Conservation (phyloP, 2,888 invertebrate species). For the Cheilosia vernalis region DNA sequence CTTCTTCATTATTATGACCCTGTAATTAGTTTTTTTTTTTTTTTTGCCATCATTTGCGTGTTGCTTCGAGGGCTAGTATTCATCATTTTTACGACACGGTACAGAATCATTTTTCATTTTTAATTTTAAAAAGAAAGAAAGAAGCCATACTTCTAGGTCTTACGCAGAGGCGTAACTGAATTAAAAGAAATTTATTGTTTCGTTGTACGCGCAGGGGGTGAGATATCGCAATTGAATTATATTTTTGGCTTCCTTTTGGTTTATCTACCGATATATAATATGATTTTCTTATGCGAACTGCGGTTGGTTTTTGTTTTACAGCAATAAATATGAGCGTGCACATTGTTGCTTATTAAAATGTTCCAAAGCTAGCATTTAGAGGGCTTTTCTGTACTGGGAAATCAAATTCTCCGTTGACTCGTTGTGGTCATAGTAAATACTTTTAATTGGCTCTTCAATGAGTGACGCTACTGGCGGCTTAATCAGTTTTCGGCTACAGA, state of each 20-base stretch:
- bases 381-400: no score
- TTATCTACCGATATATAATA: no score
- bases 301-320: not conserved
- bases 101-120: constrained; percentile 35
- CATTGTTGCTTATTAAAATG: not conserved
- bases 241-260: constrained; percentile 11
- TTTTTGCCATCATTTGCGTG: constrained; percentile 43
- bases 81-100: not conserved
- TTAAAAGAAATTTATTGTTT: constrained; percentile 47
- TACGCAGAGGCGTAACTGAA: constrained; percentile 9
- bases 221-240: constrained; percentile 41
- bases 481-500: no score
- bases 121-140: not conserved
- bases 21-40: constrained; percentile 67
- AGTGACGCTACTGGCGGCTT: no score
- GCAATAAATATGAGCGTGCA: not conserved
- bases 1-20: constrained; percentile 52
- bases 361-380: no score
- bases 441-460: no score
- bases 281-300: not conserved
- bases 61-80: not conserved
- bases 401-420: no score
- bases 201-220: not conserved
- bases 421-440: no score
- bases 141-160: constrained; percentile 37